These are phyloP conservation scores for Tachina lurida DNA, from an alignment of 2,888 invertebrate genomes.

Conservation along the genomic window DNA sequence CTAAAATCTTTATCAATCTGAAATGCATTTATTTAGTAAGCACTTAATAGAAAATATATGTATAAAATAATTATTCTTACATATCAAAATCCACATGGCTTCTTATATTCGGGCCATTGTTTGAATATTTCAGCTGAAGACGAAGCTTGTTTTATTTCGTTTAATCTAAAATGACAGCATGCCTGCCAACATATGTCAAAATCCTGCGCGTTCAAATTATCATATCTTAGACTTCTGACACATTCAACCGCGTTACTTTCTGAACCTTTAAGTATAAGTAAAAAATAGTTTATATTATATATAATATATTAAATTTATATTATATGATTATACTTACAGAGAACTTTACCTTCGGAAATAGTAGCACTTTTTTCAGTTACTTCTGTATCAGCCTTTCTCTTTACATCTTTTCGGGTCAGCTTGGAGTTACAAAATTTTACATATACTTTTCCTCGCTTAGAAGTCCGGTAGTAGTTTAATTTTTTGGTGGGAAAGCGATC, in stretches of 20 bases:
- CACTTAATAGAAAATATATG: background rate
- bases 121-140: background rate
- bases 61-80: background rate
- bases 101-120: background rate
- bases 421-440: background rate
- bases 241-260: slow-evolving; percentile 3
- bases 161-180: background rate
- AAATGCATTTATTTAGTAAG: background rate
- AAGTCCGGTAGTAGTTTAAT: slow-evolving; percentile 3
- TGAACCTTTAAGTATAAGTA: background rate
- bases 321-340: background rate
- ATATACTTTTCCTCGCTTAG: background rate
- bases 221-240: background rate
- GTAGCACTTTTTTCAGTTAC: too few species aligned
- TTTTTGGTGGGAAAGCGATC: background rate
- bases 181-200: background rate
- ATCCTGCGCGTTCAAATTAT: slow-evolving; percentile 8
- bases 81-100: background rate
- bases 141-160: background rate
- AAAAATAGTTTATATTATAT: background rate
- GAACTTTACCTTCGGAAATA: too few species aligned
- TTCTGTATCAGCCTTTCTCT: too few species aligned
- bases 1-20: too few species aligned
- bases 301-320: background rate
- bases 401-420: background rate